phyloP scores from a whole-genome alignment of 2,113 vertebrate species.

The Oreochromis spilurus region DNA sequence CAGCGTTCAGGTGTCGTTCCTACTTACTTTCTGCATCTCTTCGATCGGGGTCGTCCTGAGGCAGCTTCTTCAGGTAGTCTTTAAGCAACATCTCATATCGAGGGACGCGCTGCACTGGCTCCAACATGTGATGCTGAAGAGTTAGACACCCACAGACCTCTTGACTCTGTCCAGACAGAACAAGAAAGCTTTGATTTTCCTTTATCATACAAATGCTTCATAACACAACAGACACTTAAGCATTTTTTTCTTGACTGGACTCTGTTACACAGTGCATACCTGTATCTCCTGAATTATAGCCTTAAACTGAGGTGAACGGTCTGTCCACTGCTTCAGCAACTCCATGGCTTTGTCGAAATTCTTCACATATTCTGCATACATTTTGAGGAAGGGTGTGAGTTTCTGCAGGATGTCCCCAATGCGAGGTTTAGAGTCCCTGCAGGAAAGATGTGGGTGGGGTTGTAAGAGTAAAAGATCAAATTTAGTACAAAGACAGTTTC shows the following conservation, averaged over 20 bases:
- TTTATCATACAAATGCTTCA: neutral
- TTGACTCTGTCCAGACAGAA: conserved; percentile 76
- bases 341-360: conserved; percentile 97
- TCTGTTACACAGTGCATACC: conserved; percentile 74
- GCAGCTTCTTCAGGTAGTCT: conserved; percentile 95
- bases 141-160: conserved; percentile 86
- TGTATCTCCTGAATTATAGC: conserved; percentile 89
- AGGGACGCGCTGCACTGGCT: conserved; percentile 93
- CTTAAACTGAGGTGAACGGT: conserved; percentile 90
- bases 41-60: conserved; percentile 83
- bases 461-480: neutral
- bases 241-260: neutral
- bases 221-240: fast-evolving
- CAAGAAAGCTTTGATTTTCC: neutral
- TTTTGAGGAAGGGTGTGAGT: conserved; percentile 95
- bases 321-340: conserved; percentile 88
- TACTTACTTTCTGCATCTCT: conserved; percentile 87
- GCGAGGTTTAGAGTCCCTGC: conserved; percentile 78
- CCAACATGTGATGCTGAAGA: conserved; percentile 97
- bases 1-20: neutral
- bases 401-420: conserved; percentile 97
- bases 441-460: neutral
- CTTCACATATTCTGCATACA: conserved; percentile 96
- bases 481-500: neutral
- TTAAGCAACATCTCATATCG: conserved; percentile 98